These are phyloP conservation scores for Indicator indicator DNA, from an alignment of 2,113 vertebrate genomes.

Conservation along the genomic window DNA sequence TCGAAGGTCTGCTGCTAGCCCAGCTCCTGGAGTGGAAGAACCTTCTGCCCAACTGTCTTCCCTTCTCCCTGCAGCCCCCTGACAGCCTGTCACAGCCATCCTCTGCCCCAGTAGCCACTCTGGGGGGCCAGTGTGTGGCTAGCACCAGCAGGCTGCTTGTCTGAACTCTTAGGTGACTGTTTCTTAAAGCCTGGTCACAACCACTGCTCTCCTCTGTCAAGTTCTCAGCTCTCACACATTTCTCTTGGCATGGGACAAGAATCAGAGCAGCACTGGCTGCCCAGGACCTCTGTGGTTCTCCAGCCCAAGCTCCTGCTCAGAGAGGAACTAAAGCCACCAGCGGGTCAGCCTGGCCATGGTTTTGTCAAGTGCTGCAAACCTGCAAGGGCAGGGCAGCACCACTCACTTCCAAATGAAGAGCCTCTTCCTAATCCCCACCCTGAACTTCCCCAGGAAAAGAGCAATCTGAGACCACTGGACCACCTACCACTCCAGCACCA, in stretches of 20 bases:
- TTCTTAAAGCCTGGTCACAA: not conserved
- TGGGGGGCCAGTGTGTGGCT: accelerated
- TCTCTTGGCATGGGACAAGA: not conserved
- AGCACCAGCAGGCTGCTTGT: not conserved
- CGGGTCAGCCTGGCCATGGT: not conserved
- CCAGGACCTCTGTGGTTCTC: not conserved
- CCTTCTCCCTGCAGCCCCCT: not conserved
- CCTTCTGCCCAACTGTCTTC: not conserved
- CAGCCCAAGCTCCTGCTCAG: not conserved
- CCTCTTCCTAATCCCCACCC: not conserved
- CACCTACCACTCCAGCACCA: not conserved
- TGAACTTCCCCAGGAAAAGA: not conserved
- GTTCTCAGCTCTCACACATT: not conserved
- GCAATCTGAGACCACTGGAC: not conserved
- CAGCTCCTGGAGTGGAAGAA: not conserved
- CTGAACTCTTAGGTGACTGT: not conserved
- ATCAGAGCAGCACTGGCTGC: not conserved
- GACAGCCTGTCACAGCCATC: not conserved
- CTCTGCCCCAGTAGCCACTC: not conserved
- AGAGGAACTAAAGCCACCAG: not conserved
- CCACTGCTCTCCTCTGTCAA: not conserved
- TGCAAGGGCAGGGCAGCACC: not conserved
- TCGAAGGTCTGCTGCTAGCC: not conserved
- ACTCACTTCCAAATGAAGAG: not conserved
- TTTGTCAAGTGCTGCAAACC: not conserved